phyloP scores from a whole-genome alignment of 2,797 vertebrate genomes.

The Periophthalmus magnuspinnatus region DNA sequence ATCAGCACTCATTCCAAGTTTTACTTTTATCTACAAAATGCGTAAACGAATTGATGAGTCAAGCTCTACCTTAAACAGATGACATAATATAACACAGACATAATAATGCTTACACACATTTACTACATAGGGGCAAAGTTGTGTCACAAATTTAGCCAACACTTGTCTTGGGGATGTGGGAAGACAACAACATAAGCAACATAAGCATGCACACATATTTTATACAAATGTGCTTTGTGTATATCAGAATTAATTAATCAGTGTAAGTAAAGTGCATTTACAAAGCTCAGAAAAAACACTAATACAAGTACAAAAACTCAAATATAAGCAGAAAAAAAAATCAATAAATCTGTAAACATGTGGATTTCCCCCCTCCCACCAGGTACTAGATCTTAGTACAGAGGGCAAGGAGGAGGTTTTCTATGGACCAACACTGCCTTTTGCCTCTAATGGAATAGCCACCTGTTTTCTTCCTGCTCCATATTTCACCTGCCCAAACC shows the following conservation, averaged over 20 bases:
- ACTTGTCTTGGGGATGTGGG: background rate
- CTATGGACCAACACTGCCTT: constrained; percentile 93
- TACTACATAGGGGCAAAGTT: background rate
- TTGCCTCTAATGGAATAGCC: constrained; percentile 94
- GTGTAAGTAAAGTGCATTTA: background rate
- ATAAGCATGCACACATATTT: background rate
- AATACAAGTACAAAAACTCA: too few relatives aligned
- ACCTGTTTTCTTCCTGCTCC: constrained; percentile 95
- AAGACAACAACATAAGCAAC: background rate
- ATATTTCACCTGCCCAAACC: constrained; percentile 91
- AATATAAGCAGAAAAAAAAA: too few relatives aligned
- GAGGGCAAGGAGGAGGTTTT: constrained; percentile 97
- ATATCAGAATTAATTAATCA: too few relatives aligned
- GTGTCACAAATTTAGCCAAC: background rate
- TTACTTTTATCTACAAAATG: background rate
- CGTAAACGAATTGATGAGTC: too few relatives aligned
- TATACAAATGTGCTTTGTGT: too few relatives aligned
- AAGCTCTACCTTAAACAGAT: background rate
- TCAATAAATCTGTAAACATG: background rate
- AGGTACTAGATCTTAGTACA: constrained; percentile 93
- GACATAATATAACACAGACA: background rate
- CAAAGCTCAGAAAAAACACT: too few relatives aligned
- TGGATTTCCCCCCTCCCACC: constrained; percentile 24
- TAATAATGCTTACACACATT: background rate
- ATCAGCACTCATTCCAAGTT: background rate